Evolutionary conservation across 2,888 invertebrate species (phyloP).

Genomic region (Cryptophagus acutangulus): DNA sequence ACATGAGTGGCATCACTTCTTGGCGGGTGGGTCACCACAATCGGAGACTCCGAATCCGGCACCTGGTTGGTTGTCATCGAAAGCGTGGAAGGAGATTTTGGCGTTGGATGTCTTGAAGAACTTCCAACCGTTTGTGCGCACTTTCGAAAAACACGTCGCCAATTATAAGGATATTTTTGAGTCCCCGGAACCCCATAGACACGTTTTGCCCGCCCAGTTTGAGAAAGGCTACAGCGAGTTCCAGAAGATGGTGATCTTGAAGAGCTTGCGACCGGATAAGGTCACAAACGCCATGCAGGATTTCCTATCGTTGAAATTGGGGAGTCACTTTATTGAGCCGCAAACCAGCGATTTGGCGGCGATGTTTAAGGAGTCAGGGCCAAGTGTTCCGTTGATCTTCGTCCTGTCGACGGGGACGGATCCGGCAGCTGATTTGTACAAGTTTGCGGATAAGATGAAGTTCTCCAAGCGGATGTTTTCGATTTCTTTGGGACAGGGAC

Average conservation of each 20-base stretch:
- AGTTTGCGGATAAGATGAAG: constrained; percentile 78
- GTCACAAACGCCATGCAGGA: constrained; percentile 75
- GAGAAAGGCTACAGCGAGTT: constrained; percentile 61
- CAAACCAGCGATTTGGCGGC: constrained; percentile 79
- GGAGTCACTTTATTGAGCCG: constrained; percentile 76
- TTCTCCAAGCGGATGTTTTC: constrained; percentile 70
- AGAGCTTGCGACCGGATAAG: constrained; percentile 80
- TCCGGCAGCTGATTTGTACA: constrained; percentile 75
- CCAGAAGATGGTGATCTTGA: constrained; percentile 72
- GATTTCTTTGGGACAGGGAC: constrained; percentile 86
- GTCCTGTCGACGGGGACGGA: constrained; percentile 88
- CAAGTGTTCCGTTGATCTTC: constrained; percentile 76
- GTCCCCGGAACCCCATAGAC: constrained; percentile 62
- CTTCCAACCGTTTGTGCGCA: constrained; percentile 58
- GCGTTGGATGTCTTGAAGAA: constrained; percentile 62
- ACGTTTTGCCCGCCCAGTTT: constrained; percentile 63
- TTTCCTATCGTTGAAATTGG: constrained; percentile 65
- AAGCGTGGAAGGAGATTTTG: constrained; percentile 78
- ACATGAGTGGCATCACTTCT: constrained; percentile 69
- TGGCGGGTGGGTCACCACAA: constrained; percentile 66
- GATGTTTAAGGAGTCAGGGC: constrained; percentile 75
- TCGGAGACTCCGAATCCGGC: constrained; percentile 64
- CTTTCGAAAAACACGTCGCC: constrained; percentile 53
- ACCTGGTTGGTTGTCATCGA: constrained; percentile 71
- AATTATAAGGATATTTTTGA: constrained; percentile 65